phyloP scores from a whole-genome alignment of 2,113 vertebrate genomes.

The Crotalus helleri region DNA sequence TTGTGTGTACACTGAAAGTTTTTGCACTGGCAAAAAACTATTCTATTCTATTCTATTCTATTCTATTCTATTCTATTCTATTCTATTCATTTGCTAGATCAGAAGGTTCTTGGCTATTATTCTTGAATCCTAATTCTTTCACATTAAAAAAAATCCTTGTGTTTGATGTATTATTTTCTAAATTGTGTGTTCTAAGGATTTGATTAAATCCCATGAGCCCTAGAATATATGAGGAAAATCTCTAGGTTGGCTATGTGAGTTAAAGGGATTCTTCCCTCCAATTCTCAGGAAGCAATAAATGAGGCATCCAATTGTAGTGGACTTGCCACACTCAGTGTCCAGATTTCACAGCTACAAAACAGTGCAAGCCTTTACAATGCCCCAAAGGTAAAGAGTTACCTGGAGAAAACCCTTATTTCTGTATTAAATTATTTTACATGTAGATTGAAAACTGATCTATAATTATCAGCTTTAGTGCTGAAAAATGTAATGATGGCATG shows the following conservation, averaged over 20 bases:
- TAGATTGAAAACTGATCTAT: not conserved
- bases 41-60: too few relatives aligned
- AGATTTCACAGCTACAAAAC: not conserved
- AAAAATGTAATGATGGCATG: not conserved
- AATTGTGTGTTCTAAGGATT: not conserved
- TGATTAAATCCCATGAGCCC: not conserved
- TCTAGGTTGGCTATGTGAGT: not conserved
- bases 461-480: not conserved
- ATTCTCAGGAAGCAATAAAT: not conserved
- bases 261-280: not conserved
- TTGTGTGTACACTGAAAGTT: too few relatives aligned
- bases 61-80: not conserved
- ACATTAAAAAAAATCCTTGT: not conserved
- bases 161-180: not conserved
- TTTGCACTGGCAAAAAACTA: too few relatives aligned
- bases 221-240: not conserved
- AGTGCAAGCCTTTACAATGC: not conserved
- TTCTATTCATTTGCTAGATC: not conserved
- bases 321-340: not conserved
- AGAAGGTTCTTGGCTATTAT: not conserved
- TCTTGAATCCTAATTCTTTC: not conserved
- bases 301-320: not conserved
- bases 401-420: not conserved
- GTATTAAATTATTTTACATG: not conserved
- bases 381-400: not conserved